Base-by-base conservation (phyloP, 2,888 invertebrate genomes). In the Polydrusus pterygomalis region DNA sequence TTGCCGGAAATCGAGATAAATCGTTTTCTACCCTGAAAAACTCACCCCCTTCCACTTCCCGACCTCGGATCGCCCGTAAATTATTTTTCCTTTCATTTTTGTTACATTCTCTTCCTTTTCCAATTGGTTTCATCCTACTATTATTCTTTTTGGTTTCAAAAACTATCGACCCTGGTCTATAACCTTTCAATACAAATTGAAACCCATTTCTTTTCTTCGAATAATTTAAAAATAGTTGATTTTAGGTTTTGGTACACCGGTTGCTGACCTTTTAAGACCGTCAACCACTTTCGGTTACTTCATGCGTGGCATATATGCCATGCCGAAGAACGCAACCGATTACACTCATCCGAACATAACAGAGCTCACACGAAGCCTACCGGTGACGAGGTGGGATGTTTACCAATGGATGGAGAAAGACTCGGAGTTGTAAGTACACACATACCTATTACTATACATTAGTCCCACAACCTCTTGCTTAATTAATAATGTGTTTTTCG, bases 391-490 rank as follows among this genome's bases (percentile, higher is more conserved):
- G 83, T 93, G 93, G 93, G 91, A 90, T 81, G 89, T 93, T 78
- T 94, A 94, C 85, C 91, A 90, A 85, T 87, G 91, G 45, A 84
- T 93, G 18, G 91, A 92, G 79, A 89, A 89, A 60, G 90, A 91
- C 85, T 89, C 89, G 43, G 89, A 91, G 82, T 89, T 90, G 92
- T 92, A 86, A 84, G 84, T 80, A 45, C 7, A 30, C 15, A n/a
- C 30, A n/a, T 18, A 11, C 13, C 40, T 40, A 40, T 10, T 8
- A 10, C 2, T 40, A 40, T 3, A 13, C 13, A 40, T 40, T 40
- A 8, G 10, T 8, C n/a, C n/a, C n/a, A n/a, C n/a, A n/a, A n/a
- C n/a, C n/a, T n/a, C n/a, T n/a, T n/a, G n/a, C n/a, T n/a, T n/a
- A n/a, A n/a, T n/a, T n/a, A n/a, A n/a, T n/a, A n/a, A n/a, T n/a